phyloP scores from a whole-genome alignment of 2,113 vertebrate genomes.

The Pachycephala philippinensis region DNA sequence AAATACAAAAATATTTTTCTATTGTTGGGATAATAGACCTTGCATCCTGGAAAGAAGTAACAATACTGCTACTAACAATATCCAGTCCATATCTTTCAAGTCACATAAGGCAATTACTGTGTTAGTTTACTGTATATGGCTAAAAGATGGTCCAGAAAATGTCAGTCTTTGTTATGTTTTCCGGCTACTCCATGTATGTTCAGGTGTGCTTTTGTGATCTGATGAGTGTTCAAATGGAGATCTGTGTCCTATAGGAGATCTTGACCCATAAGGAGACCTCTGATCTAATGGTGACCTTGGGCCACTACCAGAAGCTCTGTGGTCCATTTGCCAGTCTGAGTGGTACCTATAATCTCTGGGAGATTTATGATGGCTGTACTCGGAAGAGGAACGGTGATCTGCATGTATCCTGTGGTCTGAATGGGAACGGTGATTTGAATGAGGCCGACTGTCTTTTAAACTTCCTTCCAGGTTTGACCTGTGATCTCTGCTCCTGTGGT shows the following conservation, averaged over 20 bases:
- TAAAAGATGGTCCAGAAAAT: constrained; percentile 75
- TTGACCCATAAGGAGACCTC: constrained; percentile 88
- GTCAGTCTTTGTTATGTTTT: constrained; percentile 90
- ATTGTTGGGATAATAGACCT: constrained; percentile 80
- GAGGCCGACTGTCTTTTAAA: constrained; percentile 82
- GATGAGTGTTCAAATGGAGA: constrained; percentile 92
- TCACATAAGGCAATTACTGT: constrained; percentile 96
- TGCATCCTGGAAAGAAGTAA: constrained; percentile 83
- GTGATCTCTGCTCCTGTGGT: constrained; percentile 88
- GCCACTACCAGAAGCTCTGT: constrained; percentile 84
- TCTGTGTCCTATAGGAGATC: constrained; percentile 84
- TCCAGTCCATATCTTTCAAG: constrained; percentile 85
- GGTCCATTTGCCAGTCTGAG: constrained; percentile 93
- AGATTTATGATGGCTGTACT: constrained; percentile 83
- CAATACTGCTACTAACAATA: constrained; percentile 79
- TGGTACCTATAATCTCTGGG: constrained; percentile 90
- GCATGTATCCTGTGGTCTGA: constrained; percentile 82
- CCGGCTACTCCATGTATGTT: constrained; percentile 92
- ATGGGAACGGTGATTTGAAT: constrained; percentile 79
- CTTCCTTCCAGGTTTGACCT: constrained; percentile 79
- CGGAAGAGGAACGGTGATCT: constrained; percentile 78
- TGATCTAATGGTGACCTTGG: constrained; percentile 89
- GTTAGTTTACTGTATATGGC: constrained; percentile 89
- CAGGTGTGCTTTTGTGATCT: constrained; percentile 94
- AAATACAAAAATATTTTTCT: constrained; percentile 97